Evolutionary conservation across 2,888 invertebrate species (phyloP), one percentile per base, ranked within the genome.

Genomic region (Cinara cedri): DNA sequence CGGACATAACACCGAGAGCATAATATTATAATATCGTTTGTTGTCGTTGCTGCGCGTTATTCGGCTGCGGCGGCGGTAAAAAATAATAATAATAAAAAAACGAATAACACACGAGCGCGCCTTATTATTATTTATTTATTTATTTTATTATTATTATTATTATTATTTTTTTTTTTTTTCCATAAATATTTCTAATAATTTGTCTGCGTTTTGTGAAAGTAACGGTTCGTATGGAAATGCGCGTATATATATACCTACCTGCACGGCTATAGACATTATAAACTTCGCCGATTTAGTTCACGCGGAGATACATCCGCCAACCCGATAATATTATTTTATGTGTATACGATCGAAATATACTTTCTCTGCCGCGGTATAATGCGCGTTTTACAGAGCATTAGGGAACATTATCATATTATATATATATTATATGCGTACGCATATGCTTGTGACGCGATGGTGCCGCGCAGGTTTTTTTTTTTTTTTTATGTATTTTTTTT

Each of bases 271-370:
- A 55, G n/a, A n/a, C 34, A n/a, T 63, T 63, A 63, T 42, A 42
- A 34, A 34, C 19, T 34, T 16, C 24, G 19, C 46, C 14, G 74
- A 75, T 75, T 75, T 65, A 65, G 74, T 75, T 65, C 63, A 54
- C 24, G 71, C 13, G 63, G 51, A 63, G 42, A 63, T 62, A 63
- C 63, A 19, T 74, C 74, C 74, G 63, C 74, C 74, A 16, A 62
- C 51, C 34, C 72, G 51, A 72, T 46, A 51, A 71, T 19, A 34
- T 34, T 68, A 57, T 57, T 49, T 14, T 51, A 62, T 63, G 49
- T 72, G 49, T 49, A 46, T 34, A 62, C 60, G 72, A 72, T 72
- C 72, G 72, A 62, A 74, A 74, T 74, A 34, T 34, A 74, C 72
- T 74, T 74, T 74, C 72, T 74, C 72, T 51, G 62, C 72, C 62